Evolutionary conservation across 2,888 invertebrate genomes (phyloP).

Genomic region (Lithophane socia): DNA sequence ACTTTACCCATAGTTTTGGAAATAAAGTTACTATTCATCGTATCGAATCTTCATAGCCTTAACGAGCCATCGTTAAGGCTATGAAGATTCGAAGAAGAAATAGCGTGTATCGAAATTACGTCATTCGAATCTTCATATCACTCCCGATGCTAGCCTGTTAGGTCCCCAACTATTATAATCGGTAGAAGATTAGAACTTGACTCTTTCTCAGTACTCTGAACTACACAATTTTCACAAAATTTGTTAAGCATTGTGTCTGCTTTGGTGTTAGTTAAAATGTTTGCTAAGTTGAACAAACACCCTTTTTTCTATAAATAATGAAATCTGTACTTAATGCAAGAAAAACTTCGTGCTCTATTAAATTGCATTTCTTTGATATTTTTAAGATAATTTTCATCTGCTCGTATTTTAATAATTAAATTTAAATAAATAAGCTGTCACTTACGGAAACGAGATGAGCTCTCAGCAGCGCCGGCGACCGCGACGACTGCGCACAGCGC

Average conservation of each 20-base stretch:
- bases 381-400: background rate
- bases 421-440: conserved; percentile 41
- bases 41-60: too few species aligned
- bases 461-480: conserved; percentile 74
- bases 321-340: background rate
- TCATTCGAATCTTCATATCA: too few species aligned
- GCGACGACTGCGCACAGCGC: conserved; percentile 76
- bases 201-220: background rate
- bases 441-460: conserved; percentile 83
- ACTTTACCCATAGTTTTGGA: background rate
- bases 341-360: background rate
- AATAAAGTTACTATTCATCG: background rate
- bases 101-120: too few species aligned
- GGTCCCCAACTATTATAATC: background rate
- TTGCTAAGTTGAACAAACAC: background rate
- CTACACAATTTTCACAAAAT: background rate
- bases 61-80: background rate
- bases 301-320: background rate
- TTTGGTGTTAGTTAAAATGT: background rate
- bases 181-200: background rate
- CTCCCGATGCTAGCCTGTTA: too few species aligned
- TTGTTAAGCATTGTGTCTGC: background rate
- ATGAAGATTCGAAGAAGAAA: background rate
- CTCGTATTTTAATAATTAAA: background rate
- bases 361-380: background rate